Percentiles rank a stretch among this genome's conserved stretches.
Evolutionary conservation across 2,797 vertebrate species (phyloP).

Genomic region (Clarias laeviceps): DNA sequence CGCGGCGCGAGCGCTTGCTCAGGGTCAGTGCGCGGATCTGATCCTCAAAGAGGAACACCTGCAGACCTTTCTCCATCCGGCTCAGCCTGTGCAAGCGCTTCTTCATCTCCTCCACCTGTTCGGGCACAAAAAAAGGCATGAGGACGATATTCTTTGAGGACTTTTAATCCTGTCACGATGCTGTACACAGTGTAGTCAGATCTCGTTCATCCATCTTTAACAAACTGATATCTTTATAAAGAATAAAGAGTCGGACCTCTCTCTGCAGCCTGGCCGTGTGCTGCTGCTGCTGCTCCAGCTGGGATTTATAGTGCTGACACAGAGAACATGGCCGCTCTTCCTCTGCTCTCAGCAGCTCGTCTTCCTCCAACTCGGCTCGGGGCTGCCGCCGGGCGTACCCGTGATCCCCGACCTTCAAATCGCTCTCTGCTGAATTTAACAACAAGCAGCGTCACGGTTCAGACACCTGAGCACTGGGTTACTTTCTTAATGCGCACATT

Average conservation of each 20-base stretch:
- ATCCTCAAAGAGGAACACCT: slow-evolving; percentile 80
- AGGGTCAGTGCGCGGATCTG: slow-evolving; percentile 80
- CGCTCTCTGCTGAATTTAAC: slow-evolving; percentile 68
- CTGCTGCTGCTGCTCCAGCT: slow-evolving; percentile 78
- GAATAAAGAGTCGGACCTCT: slow-evolving; percentile 65
- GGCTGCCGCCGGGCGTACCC: slow-evolving; percentile 77
- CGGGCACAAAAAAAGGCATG: not conserved
- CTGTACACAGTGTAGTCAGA: not conserved
- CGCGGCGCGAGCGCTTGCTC: slow-evolving; percentile 77
- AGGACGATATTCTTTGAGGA: not conserved
- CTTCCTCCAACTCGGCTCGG: slow-evolving; percentile 68
- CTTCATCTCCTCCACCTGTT: slow-evolving; percentile 80
- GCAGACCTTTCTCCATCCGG: slow-evolving; percentile 78
- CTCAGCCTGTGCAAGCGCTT: slow-evolving; percentile 77
- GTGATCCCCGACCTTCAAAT: slow-evolving; percentile 77
- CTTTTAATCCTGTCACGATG: not conserved
- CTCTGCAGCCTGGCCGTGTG: slow-evolving; percentile 75
- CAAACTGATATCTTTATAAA: not conserved
- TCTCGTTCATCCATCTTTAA: not conserved
- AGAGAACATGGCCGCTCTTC: slow-evolving; percentile 72
- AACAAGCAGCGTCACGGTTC: not conserved
- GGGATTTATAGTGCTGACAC: slow-evolving; percentile 76
- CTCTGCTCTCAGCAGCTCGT: slow-evolving; percentile 52
- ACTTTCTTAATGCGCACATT: not conserved
- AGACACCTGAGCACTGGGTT: not conserved